Evolutionary conservation across 2,797 vertebrate species (phyloP).

Genomic region (Falco columbarius): DNA sequence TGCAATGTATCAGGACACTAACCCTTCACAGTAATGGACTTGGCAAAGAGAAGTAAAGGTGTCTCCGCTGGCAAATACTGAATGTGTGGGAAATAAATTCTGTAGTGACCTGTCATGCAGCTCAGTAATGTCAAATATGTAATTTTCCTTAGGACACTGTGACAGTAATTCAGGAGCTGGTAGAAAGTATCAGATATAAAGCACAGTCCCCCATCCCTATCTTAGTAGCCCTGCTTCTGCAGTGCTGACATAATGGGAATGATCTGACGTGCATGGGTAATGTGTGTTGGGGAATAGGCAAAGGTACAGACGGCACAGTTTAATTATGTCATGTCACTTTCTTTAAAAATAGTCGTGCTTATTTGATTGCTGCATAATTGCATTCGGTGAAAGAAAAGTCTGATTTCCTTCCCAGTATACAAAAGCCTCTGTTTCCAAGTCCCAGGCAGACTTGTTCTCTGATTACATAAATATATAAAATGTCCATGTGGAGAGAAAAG

Average conservation of each 20-base stretch:
- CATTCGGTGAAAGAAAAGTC: background rate
- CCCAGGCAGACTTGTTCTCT: background rate
- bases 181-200: constrained; percentile 1
- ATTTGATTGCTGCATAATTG: background rate
- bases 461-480: background rate
- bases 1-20: background rate
- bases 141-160: background rate
- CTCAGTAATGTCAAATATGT: background rate
- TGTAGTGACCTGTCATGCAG: background rate
- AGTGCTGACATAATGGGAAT: background rate
- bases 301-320: background rate
- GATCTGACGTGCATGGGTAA: background rate
- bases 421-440: background rate
- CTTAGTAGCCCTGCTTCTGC: background rate
- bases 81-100: background rate
- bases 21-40: background rate
- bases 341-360: background rate
- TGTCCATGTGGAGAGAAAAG: background rate
- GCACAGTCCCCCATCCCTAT: background rate
- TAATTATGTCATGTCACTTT: background rate
- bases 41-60: background rate
- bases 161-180: background rate
- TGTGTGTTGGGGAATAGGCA: background rate
- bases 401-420: background rate
- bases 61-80: background rate